These are phyloP conservation scores for Pristionchus japonicus DNA, from an alignment of 2,888 invertebrate genomes.

Conservation along the genomic window DNA sequence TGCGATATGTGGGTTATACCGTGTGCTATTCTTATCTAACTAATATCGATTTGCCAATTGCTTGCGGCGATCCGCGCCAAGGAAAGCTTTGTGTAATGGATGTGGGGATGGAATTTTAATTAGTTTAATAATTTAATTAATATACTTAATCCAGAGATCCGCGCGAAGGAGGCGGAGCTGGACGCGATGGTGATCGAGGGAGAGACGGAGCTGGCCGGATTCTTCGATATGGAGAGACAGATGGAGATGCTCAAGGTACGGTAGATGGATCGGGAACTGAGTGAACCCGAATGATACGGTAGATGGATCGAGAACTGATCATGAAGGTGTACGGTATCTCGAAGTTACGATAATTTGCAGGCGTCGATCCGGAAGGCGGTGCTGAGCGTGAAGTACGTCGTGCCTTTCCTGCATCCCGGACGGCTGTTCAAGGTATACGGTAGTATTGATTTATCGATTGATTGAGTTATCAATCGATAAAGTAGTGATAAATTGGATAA, in stretches of 20 bases:
- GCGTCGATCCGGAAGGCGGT: slow-evolving; percentile 85
- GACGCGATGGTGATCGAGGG: slow-evolving; percentile 82
- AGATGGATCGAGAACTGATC: background rate
- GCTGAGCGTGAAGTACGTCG: slow-evolving; percentile 88
- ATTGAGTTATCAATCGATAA: too few species aligned
- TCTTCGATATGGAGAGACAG: slow-evolving; percentile 81
- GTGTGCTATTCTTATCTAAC: too few species aligned
- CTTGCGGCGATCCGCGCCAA: too few species aligned
- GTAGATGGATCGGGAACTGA: background rate
- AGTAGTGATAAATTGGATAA: too few species aligned
- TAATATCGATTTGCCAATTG: too few species aligned
- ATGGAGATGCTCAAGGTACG: slow-evolving; percentile 45
- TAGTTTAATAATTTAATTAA: background rate
- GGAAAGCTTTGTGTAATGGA: too few species aligned
- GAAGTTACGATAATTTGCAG: too few species aligned
- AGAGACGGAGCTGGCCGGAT: slow-evolving; percentile 85
- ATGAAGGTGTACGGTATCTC: too few species aligned
- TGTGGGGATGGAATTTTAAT: too few species aligned
- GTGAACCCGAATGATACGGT: background rate
- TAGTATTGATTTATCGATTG: background rate
- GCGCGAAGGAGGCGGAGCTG: slow-evolving; percentile 82
- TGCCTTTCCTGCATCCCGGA: slow-evolving; percentile 95
- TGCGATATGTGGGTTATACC: too few species aligned
- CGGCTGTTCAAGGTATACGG: slow-evolving; percentile 87
- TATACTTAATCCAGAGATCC: slow-evolving; percentile 5